Evolutionary conservation across 35 echinoderm and acorn worm genomes (phyloP).

Genomic region (Anneissia japonica): DNA sequence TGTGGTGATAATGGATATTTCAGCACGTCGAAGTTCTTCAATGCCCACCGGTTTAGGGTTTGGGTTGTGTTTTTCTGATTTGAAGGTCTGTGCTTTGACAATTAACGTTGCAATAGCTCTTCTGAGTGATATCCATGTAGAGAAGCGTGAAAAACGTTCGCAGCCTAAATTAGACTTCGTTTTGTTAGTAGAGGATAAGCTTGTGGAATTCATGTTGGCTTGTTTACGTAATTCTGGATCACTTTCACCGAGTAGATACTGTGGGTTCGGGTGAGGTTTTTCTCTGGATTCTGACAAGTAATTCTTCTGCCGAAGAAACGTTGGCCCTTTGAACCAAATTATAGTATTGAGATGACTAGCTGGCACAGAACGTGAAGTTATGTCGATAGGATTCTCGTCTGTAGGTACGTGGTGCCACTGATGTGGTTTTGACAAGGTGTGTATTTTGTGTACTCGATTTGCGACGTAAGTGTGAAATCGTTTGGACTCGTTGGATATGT

Average conservation of each 20-base stretch:
- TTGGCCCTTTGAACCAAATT: slow-evolving; percentile 40
- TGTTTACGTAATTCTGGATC: slow-evolving; percentile 37
- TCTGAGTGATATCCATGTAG: slow-evolving; percentile 10
- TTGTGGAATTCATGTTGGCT: neutral
- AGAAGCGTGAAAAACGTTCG: slow-evolving; percentile 43
- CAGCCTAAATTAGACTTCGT: neutral
- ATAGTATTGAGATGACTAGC: neutral
- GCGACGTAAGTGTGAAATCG: slow-evolving; percentile 52
- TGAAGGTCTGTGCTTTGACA: neutral
- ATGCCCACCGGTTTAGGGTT: neutral
- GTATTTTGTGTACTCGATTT: slow-evolving; percentile 50
- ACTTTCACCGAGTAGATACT: neutral
- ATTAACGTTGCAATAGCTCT: slow-evolving; percentile 19
- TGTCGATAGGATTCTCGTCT: slow-evolving; percentile 14
- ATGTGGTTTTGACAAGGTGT: slow-evolving; percentile 5
- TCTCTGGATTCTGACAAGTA: no score
- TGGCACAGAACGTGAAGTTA: slow-evolving; percentile 4
- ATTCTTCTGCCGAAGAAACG: slow-evolving; percentile 23
- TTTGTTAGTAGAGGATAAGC: neutral
- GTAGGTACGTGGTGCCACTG: slow-evolving; percentile 43
- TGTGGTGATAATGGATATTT: slow-evolving; percentile 6
- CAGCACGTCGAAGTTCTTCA: neutral
- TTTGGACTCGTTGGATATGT: slow-evolving; percentile 29
- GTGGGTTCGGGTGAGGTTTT: neutral
- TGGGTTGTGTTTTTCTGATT: neutral